Evolutionary conservation across 2,113 vertebrate genomes (phyloP), one percentile per base, ranked within the genome.

Genomic region (Malurus elegans): DNA sequence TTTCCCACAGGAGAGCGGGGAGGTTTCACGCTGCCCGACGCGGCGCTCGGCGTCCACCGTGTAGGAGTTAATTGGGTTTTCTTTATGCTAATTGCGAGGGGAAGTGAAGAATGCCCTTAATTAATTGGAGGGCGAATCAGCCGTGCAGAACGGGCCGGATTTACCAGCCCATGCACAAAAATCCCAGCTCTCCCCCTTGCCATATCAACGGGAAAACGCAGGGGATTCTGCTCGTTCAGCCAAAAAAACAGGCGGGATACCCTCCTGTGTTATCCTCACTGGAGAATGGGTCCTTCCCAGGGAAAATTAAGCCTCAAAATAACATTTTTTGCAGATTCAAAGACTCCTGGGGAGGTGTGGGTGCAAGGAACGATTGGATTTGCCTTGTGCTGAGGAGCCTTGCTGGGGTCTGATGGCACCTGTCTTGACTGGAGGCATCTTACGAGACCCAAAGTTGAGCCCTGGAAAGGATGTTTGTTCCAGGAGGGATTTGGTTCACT

Each of bases 101-200:
- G 84, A 95, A 93, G 92, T 60, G 91, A 96, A 88, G 92, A 97
- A 91, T 91, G 92, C 42, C 89, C 93, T 87, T 97, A 95, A 95
- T 93, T 96, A 96, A 95, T 89, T 93, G 89, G 44, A 93, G 94
- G 95, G 93, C 69, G 62, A 64, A 58, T 23, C 86, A 93, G 44
- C 70, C 45, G 8, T 50, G 95, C 92, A 92, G 88, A 96, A 96
- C n/a, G 0, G 53, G 70, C 58, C 26, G 0, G 34, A 71, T 93
- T 88, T 74, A 84, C 80, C 80, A 67, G 44, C 34, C 57, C 76
- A 1, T 32, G 86, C 75, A 80, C 83, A 71, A 51, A 79, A 88
- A 34, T 92, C 67, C 72, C 13, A 0, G 64, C 86, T 80, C 86
- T 85, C 42, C 26, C 62, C 75, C 75, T 92, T 18, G 25, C 88